phyloP scores from a whole-genome alignment of 2,797 vertebrate species.

The Phoeniculus purpureus region DNA sequence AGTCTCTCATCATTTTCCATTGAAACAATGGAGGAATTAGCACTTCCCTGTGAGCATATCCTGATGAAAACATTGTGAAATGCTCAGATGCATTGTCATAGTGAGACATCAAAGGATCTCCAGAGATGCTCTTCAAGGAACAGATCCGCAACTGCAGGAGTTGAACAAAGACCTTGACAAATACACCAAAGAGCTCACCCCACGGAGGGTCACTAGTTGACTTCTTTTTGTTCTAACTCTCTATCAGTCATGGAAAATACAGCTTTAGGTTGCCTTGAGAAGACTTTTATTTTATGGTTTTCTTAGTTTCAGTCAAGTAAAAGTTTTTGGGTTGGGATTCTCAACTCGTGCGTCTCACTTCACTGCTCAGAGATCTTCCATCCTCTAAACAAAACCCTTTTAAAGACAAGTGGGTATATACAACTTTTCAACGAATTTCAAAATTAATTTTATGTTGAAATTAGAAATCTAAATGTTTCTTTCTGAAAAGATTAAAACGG shows the following conservation, averaged over 20 bases:
- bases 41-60: not conserved
- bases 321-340: not conserved
- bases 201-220: not conserved
- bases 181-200: not conserved
- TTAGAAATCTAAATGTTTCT: constrained; percentile 29
- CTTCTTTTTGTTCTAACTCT: not conserved
- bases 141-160: not conserved
- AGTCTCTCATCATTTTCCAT: not conserved
- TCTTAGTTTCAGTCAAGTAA: not conserved
- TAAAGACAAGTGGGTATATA: not conserved
- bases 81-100: not conserved
- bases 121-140: not conserved
- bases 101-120: not conserved
- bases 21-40: not conserved
- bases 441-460: constrained; percentile 29
- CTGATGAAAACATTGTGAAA: constrained; percentile 1
- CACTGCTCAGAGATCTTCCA: not conserved
- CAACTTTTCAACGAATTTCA: not conserved
- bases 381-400: constrained; percentile 1
- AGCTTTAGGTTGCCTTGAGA: not conserved
- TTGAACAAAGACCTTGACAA: not conserved
- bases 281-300: not conserved
- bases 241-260: not conserved
- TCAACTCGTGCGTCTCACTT: not conserved
- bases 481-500: not conserved